These are phyloP conservation scores for Montipora capricornis DNA, from an alignment of 64 coral and sea anemone genomes.

Conservation along the genomic window DNA sequence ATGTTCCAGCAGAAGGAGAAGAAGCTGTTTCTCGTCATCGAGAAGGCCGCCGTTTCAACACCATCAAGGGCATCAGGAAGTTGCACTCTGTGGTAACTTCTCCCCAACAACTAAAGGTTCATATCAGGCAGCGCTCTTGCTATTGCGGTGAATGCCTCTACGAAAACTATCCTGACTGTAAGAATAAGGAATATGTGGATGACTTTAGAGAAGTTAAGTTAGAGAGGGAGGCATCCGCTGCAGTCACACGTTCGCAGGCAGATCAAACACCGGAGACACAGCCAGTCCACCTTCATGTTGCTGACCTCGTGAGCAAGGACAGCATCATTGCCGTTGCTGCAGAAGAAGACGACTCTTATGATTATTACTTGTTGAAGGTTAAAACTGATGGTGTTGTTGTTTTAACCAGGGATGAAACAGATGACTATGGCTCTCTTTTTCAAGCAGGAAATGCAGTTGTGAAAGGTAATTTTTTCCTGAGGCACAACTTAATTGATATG, in stretches of 20 bases:
- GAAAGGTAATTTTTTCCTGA: constrained; percentile 37
- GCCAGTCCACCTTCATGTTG: constrained; percentile 56
- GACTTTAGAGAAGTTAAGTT: constrained; percentile 14
- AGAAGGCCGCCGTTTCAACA: constrained; percentile 40
- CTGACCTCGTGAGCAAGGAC: constrained; percentile 48
- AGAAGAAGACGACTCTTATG: constrained; percentile 22
- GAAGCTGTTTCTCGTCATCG: constrained; percentile 15
- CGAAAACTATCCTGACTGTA: neutral
- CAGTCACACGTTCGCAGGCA: neutral
- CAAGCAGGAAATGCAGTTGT: constrained; percentile 31
- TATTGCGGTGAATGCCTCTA: constrained; percentile 28
- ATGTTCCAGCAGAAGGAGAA: constrained; percentile 49
- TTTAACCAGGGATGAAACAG: neutral
- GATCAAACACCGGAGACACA: constrained; percentile 19
- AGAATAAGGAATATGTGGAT: constrained; percentile 56
- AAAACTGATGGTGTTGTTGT: neutral
- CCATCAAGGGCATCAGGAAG: constrained; percentile 42
- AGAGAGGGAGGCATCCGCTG: constrained; percentile 28
- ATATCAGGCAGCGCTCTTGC: neutral
- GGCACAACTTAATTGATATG: constrained; percentile 47
- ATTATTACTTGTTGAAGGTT: constrained; percentile 20
- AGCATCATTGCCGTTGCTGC: constrained; percentile 64
- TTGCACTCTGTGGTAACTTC: constrained; percentile 32
- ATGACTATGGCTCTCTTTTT: constrained; percentile 33
- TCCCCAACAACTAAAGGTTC: constrained; percentile 36